phyloP scores from a whole-genome alignment of 2,113 vertebrate species.

The Cynoglossus semilaevis region DNA sequence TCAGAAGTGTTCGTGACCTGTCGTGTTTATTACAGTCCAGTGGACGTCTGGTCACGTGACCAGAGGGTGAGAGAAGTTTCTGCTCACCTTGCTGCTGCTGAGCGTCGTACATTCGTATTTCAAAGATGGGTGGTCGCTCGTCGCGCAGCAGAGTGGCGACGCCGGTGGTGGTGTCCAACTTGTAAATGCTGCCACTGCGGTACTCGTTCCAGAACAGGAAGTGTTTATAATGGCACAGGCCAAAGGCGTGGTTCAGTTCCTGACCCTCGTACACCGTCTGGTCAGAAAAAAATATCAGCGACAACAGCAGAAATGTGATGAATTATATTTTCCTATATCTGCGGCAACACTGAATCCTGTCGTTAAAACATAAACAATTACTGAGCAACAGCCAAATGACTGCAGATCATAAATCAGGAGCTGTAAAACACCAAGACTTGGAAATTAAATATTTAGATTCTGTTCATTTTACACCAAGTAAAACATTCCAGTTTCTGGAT shows the following conservation, averaged over 20 bases:
- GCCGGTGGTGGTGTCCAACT: slow-evolving; percentile 84
- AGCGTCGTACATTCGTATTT: slow-evolving; percentile 97
- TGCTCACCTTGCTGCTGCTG: slow-evolving; percentile 81
- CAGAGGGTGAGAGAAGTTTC: background rate
- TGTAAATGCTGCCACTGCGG: slow-evolving; percentile 93
- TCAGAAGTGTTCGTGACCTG: no score
- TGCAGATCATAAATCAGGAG: slow-evolving; percentile 4
- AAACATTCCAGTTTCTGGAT: slow-evolving; percentile 7
- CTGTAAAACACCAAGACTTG: background rate
- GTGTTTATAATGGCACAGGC: slow-evolving; percentile 93
- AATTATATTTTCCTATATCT: no score
- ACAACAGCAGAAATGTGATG: slow-evolving; percentile 5
- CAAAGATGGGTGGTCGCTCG: slow-evolving; percentile 94
- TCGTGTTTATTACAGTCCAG: no score
- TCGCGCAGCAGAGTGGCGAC: slow-evolving; percentile 85
- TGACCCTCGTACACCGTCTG: slow-evolving; percentile 94
- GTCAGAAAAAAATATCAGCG: slow-evolving; percentile 2
- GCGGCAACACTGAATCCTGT: background rate
- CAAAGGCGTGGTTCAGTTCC: slow-evolving; percentile 94
- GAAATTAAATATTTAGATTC: slow-evolving; percentile 9
- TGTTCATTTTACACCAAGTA: background rate
- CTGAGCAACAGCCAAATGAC: background rate
- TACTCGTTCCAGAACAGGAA: slow-evolving; percentile 99
- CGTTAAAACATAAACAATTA: background rate
- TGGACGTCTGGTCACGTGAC: no score